Evolutionary conservation across 2,888 invertebrate genomes (phyloP), one percentile per base, ranked within the genome.

Genomic region (Hetaerina titia): DNA sequence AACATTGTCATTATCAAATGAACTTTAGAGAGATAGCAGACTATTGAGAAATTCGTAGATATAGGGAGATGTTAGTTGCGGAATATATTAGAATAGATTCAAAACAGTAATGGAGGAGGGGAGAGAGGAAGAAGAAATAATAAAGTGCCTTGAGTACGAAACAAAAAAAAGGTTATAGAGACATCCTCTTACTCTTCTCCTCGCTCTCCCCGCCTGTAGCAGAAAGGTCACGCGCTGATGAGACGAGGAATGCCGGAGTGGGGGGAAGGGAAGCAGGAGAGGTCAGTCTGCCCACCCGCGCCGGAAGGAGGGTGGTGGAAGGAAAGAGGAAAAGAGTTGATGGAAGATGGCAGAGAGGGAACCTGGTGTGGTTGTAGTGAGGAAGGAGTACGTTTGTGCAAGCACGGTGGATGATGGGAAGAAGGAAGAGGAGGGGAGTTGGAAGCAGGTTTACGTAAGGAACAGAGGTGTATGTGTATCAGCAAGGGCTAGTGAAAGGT

Each of bases 331-430:
- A 45, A 45, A 45, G 45, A n/a, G 69, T 69, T 69, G n/a, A n/a
- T 25, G 25, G 31, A 25, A 45, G 88, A 56, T 56, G 31, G 88
- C 22, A 56, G 31, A 88, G 31, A 88, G 45, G 88, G 88, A 56
- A 56, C 19, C 88, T 88, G 45, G 45, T 45, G 4, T 56, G 88
- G 89, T 89, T 89, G 56, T 57, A 57, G 56, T 89, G 89, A 89
- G 89, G 90, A 31, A 45, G 90, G 64, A 90, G 64, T 25, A 58
- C 25, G 90, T 90, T 90, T 45, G 57, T 90, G 60, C 90, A 90
- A 60, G 60, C 58, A 25, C 57, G 60, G 58, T 60, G 58, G 60
- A 58, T 90, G 90, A 90, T 90, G 57, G 90, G 8, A 13, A 60
- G 90, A 13, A 58, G 63, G 63, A 63, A 25, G 64, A 64, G 90